Percentiles rank a stretch among this genome's conserved stretches.
phyloP scores from a whole-genome alignment of 1,140 invertebrate species.

The Lasioglossum baleicum region DNA sequence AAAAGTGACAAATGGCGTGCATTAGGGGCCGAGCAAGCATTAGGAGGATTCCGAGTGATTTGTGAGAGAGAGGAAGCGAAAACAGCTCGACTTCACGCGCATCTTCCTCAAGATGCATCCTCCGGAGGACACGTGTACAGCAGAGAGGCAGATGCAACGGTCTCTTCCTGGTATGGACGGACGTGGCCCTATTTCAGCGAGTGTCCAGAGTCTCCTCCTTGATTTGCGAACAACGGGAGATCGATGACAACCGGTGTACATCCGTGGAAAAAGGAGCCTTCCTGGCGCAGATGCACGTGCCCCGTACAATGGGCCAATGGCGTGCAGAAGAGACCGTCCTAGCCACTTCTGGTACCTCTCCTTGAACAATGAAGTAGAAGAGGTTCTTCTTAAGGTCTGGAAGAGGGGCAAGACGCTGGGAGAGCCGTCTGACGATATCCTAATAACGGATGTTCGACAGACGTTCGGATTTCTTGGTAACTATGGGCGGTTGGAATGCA shows the following conservation, averaged over 20 bases:
- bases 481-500: too few relatives aligned
- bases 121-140: background rate
- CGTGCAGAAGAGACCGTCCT: slow-evolving; percentile 3
- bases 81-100: background rate
- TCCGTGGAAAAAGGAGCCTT: slow-evolving; percentile 26
- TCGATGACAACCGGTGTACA: slow-evolving; percentile 43
- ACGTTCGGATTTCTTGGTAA: background rate
- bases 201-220: slow-evolving; percentile 1
- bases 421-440: background rate
- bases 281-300: slow-evolving; percentile 34
- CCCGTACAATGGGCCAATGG: slow-evolving; percentile 45
- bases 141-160: slow-evolving; percentile 37
- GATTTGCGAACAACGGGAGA: slow-evolving; percentile 34
- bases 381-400: background rate
- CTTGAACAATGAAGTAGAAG: background rate
- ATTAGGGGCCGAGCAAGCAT: background rate
- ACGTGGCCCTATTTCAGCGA: background rate
- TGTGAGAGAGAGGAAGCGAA: background rate
- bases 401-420: background rate
- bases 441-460: background rate
- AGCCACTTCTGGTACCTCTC: background rate
- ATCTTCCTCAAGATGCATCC: slow-evolving; percentile 3
- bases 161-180: background rate
- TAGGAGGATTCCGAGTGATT: background rate
- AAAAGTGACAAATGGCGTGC: background rate